These are phyloP conservation scores for Episyrphus balteatus DNA, from an alignment of 1,140 invertebrate species.

Conservation along the genomic window DNA sequence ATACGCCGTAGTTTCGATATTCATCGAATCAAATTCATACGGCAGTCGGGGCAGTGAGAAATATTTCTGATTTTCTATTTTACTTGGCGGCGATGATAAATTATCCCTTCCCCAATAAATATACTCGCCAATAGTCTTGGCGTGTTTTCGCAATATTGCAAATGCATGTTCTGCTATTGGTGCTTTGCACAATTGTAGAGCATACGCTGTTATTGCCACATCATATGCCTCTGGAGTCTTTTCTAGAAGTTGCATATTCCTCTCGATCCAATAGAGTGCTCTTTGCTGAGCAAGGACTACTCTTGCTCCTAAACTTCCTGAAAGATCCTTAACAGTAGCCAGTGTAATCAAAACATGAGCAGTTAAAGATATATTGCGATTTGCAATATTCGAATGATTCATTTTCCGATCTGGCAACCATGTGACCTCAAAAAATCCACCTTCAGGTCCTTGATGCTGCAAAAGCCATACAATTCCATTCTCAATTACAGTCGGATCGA, in stretches of 20 bases:
- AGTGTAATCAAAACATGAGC: slow-evolving; percentile 81
- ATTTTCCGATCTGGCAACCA: slow-evolving; percentile 73
- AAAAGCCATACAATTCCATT: slow-evolving; percentile 69
- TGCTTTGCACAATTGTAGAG: slow-evolving; percentile 69
- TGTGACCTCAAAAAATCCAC: slow-evolving; percentile 75
- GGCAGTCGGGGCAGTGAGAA: slow-evolving; percentile 76
- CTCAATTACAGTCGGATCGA: slow-evolving; percentile 71
- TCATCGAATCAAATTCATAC: slow-evolving; percentile 79
- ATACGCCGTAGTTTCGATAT: slow-evolving; percentile 88
- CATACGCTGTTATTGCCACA: slow-evolving; percentile 78
- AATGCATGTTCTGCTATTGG: slow-evolving; percentile 71
- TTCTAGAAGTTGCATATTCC: slow-evolving; percentile 64
- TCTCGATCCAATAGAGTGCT: slow-evolving; percentile 71
- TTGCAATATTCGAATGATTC: slow-evolving; percentile 49
- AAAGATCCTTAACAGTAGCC: slow-evolving; percentile 69
- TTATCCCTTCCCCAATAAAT: slow-evolving; percentile 74
- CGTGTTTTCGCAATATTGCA: slow-evolving; percentile 53
- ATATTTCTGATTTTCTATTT: slow-evolving; percentile 82
- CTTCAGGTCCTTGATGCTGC: slow-evolving; percentile 64
- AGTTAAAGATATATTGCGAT: slow-evolving; percentile 75
- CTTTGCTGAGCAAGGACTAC: slow-evolving; percentile 57
- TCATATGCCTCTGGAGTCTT: slow-evolving; percentile 66
- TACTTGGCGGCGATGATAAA: slow-evolving; percentile 66
- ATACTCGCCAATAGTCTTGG: slow-evolving; percentile 54
- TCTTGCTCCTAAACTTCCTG: slow-evolving; percentile 57